A percentile compares a stretch with the other conserved stretches of the same genome.
phyloP scores from a whole-genome alignment of 2,113 vertebrate genomes.

The Etheostoma cragini region DNA sequence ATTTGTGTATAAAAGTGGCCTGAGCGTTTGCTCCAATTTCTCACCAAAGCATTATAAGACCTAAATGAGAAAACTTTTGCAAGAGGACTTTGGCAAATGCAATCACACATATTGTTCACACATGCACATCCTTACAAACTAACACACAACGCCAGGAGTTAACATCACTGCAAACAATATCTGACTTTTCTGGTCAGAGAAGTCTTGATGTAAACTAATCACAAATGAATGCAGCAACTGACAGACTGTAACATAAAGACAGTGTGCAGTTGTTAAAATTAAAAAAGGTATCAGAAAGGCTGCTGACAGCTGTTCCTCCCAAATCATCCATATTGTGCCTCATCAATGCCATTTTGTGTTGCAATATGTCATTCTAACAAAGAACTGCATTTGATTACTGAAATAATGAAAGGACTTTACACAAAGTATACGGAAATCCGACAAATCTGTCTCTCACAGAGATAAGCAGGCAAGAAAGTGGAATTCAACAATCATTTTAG shows the following conservation, averaged over 20 bases:
- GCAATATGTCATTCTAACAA: conserved; percentile 53
- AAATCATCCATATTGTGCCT: conserved; percentile 41
- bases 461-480: conserved; percentile 48
- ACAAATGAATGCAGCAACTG: conserved; percentile 41
- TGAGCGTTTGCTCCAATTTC: conserved; percentile 16
- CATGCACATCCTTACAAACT: not conserved
- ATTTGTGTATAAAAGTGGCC: not conserved
- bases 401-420: conserved; percentile 50
- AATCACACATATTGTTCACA: conserved; percentile 30
- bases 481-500: conserved; percentile 45
- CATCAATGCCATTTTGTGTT: conserved; percentile 37
- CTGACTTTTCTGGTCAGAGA: conserved; percentile 38
- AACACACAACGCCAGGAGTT: conserved; percentile 22
- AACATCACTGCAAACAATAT: conserved; percentile 29
- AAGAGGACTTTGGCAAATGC: not conserved
- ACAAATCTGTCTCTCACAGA: conserved; percentile 45
- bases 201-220: conserved; percentile 51
- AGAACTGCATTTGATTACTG: conserved; percentile 40
- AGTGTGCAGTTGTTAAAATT: conserved; percentile 44
- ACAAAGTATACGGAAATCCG: conserved; percentile 35
- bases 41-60: conserved; percentile 17
- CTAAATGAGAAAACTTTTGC: conserved; percentile 7
- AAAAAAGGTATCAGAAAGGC: conserved; percentile 42
- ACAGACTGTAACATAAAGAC: conserved; percentile 56
- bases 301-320: conserved; percentile 56